Base-by-base conservation (phyloP, 2,797 vertebrate species). In the Leucoraja ocellata region DNA sequence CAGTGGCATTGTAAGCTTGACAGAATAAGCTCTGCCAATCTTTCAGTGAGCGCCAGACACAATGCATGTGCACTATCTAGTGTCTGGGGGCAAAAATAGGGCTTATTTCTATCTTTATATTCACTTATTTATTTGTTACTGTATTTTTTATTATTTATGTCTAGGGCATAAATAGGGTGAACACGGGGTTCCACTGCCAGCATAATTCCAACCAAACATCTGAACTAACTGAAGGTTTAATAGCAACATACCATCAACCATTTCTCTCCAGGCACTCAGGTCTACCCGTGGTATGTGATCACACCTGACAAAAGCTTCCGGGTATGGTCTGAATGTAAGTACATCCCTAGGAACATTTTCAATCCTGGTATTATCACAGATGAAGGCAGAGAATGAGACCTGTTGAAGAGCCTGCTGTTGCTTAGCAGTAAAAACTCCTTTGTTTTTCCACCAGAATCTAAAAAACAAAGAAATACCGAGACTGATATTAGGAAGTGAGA, bases 401-500 rank as follows among this genome's bases (percentile, higher is more conserved):
- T 93, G 81, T 63, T 78, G 71, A 74, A 99, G 94, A 16, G 97
- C 95, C 0, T 1, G 0, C 84, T 81, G 94, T 94, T 99, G 98
- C 32, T 83, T 84, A 0, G 0, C 0, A 0, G 96, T 97, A 95
- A 99, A 99, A 93, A 98, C 95, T 0, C 96, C 97, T 0, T 58
- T 93, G 0, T 96, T 98, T 96, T 98, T 95, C 95, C 97, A 97
- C 98, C 98, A 99, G 95, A 99, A 96, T 93, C 98, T 99, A 11
- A 91, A 73, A 18, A 18, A 96, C 88, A 95, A 93, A 74, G 94
- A 93, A 63, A 23, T 32, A 93, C 25, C 86, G 9, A 76, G 65
- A 14, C 7, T 23, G 10, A 73, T 3, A 74, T 86, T 86, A n/a
- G 61, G 83, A 63, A 25, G 1, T 11, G n/a, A 36, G 65, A 32